Evolutionary conservation across 2,888 invertebrate species (phyloP), one percentile per base, ranked within the genome.

Genomic region (Linnaemya tessellans): DNA sequence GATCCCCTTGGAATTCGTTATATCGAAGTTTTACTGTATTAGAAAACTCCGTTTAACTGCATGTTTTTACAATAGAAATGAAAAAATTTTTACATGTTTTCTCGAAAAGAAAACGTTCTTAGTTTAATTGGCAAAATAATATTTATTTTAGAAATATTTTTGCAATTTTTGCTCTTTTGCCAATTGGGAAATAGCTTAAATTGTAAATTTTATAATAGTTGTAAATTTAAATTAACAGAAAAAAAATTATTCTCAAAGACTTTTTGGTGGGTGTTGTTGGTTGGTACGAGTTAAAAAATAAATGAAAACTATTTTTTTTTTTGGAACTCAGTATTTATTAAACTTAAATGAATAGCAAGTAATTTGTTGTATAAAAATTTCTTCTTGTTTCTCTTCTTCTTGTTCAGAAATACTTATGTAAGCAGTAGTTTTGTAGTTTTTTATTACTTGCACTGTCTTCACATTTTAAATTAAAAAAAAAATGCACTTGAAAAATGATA

Each of bases 301-400:
- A n/a, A 58, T 43, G 3, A 62, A 65, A 65, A 49, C 15, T 46
- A n/a, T 49, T 65, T 65, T 67, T 25, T 70, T 46, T 64, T 38
- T 46, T 64, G 43, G 13, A 67, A 56, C 22, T 56, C 22, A 78
- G 56, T 80, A 84, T 84, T 87, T 87, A 86, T 79, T 87, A 84
- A 87, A 86, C 77, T 80, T 74, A 54, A 87, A 84, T 82, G 85
- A 85, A 85, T 87, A 78, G 82, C 70, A 81, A 65, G 51, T 86
- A 84, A 82, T 78, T 80, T 84, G 70, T 68, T 74, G 11, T 15
- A 46, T 5, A 62, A 74, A 74, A 35, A 79, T n/a, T 51, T 43
- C 54, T 10, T 35, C 10, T 46, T 38, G 3, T 10, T 38, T 10
- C 8, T 38, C 11, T 38, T 38, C 11, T 38, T 38, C 11, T 46